These are phyloP conservation scores for Bovichtus diacanthus DNA, from an alignment of 2,797 vertebrate species.

Conservation along the genomic window DNA sequence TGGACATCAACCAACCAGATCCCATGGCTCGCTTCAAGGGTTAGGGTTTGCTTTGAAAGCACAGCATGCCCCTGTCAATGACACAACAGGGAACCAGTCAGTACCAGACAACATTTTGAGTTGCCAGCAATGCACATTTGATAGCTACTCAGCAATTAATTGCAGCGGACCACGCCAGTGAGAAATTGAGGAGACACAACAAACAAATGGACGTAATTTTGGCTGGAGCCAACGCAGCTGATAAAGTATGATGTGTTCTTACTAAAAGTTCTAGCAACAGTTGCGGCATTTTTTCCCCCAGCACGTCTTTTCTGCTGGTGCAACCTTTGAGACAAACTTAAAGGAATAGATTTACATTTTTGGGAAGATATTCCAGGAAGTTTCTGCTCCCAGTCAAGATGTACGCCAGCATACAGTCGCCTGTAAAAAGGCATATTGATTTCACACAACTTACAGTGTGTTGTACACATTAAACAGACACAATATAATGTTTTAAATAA, in stretches of 20 bases:
- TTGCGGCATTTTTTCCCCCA: neutral
- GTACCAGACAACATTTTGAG: constrained; percentile 28
- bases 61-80: constrained; percentile 19
- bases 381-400: neutral
- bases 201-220: neutral
- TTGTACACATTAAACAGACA: no score
- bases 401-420: neutral
- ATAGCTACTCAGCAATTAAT: neutral
- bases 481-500: no score
- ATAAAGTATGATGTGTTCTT: neutral
- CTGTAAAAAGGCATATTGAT: no score
- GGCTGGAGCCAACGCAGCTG: neutral
- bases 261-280: neutral
- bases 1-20: constrained; percentile 41
- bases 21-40: constrained; percentile 34
- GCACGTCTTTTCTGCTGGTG: neutral
- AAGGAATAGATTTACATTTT: neutral
- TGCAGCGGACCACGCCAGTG: neutral
- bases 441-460: no score
- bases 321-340: neutral
- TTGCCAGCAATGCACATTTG: constrained; percentile 14
- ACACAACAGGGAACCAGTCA: constrained; percentile 16
- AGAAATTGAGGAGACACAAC: constrained; percentile 1
- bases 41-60: constrained; percentile 48
- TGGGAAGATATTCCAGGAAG: neutral